Base-by-base conservation (phyloP, 2,113 vertebrate genomes). In the Ailurus styani region DNA sequence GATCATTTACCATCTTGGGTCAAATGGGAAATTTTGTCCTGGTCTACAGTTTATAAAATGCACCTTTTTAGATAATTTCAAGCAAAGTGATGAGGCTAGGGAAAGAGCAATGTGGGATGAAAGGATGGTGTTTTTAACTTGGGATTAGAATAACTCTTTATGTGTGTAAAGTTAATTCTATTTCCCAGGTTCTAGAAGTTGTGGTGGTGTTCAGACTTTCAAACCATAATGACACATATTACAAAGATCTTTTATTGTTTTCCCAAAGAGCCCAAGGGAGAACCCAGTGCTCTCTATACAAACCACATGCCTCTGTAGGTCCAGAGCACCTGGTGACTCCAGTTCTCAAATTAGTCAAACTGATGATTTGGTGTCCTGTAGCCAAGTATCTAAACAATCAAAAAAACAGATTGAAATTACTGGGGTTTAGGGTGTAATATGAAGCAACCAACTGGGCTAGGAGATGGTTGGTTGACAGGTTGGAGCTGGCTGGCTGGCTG, bases 341-440 rank as follows among this genome's bases (percentile, higher is more conserved):
- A 94, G 11, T 47, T 57, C 34, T 45, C 45, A 87, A 20, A 92
- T 93, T 94, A 90, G 42, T 90, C 62, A 97, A 70, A 90, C 29
- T 82, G 79, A 92, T 94, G 40, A 25, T 57, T 92, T 93, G 50
- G 62, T 75, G 37, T 72, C 70, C 84, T 90, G 82, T 88, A 92
- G 94, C 68, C 73, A 97, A 96, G 31, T 77, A 93, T 84, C 87
- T 78, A 84, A 96, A 93, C 34, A 93, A 83, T 95, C 89, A 83
- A 50, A 64, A 91, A 94, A 96, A 77, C 94, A 90, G 62, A 97
- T 95, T 92, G 94, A 96, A 95, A 94, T 96, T 90, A 81, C 94
- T 85, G 50, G 73, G 42, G 57, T 93, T 96, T 79, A 37, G 31
- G 57, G 87, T 90, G 52, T 77, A 90, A 90, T 96, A 81, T 81